Conservation (phyloP, 2,113 vertebrate species). For the Chitala chitala region DNA sequence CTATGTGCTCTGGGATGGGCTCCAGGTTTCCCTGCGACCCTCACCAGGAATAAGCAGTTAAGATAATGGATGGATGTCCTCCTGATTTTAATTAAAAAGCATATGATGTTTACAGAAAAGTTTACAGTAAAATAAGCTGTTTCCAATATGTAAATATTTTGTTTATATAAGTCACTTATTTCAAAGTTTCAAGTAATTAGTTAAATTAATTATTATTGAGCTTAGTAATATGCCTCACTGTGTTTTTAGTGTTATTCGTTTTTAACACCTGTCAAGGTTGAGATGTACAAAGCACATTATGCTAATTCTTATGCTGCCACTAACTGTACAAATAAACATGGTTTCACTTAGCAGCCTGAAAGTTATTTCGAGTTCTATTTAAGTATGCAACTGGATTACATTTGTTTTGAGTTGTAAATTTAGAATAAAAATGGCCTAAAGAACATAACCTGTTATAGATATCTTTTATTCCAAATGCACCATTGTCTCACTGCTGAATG, state of each 20-base stretch:
- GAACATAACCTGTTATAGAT: too few relatives aligned
- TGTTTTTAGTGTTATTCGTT: background rate
- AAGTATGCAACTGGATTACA: too few relatives aligned
- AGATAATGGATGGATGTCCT: too few relatives aligned
- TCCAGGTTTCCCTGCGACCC: too few relatives aligned
- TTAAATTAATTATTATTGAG: background rate
- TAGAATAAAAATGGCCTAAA: too few relatives aligned
- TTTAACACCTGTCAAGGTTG: background rate
- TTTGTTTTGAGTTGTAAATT: too few relatives aligned
- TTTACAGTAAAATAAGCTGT: background rate
- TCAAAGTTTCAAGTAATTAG: background rate
- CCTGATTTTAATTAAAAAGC: slow-evolving; percentile 6
- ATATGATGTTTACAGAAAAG: background rate
- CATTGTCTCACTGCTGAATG: too few relatives aligned
- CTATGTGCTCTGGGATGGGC: too few relatives aligned
- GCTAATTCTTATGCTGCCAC: background rate
- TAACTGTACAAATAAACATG: background rate
- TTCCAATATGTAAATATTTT: background rate
- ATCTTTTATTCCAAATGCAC: too few relatives aligned
- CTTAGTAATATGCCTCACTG: background rate
- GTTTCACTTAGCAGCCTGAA: background rate
- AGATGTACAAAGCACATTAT: background rate
- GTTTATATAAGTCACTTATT: background rate
- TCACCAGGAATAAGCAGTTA: too few relatives aligned
- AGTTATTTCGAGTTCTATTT: too few relatives aligned